Conservation (phyloP, 2,888 invertebrate species). For the Spatulosminthurus flaviceps region DNA sequence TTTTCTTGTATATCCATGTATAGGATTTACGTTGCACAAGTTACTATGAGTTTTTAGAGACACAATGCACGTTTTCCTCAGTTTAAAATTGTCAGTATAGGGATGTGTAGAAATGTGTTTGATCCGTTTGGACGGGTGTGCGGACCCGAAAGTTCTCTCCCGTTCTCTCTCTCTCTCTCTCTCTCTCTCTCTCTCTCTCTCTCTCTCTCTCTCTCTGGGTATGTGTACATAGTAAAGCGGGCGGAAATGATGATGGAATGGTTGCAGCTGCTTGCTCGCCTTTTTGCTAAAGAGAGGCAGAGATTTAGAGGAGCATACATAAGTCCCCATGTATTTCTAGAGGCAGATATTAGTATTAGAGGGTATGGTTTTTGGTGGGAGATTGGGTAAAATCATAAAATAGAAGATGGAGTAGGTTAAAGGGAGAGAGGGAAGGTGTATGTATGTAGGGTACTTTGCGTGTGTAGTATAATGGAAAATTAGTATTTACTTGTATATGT, state of each 20-base stretch:
- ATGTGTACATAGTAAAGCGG: slow-evolving; percentile 44
- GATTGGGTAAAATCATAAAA: slow-evolving; percentile 12
- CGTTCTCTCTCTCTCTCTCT: too few species aligned
- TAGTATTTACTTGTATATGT: neutral
- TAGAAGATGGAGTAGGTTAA: too few species aligned
- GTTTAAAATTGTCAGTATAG: neutral
- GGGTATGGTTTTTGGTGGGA: neutral
- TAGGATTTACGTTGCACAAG: too few species aligned
- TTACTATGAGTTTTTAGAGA: neutral
- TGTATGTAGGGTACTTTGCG: too few species aligned
- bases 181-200: too few species aligned
- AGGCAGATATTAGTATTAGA: neutral
- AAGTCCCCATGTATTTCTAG: too few species aligned
- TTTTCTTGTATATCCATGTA: slow-evolving; percentile 40
- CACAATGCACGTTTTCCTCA: neutral
- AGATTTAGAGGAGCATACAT: too few species aligned
- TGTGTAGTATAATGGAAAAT: too few species aligned
- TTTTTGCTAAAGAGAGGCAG: neutral
- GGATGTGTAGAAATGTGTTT: neutral
- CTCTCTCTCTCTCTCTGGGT: neutral
- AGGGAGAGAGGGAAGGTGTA: too few species aligned
- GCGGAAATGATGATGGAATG: slow-evolving; percentile 54
- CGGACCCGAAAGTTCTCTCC: too few species aligned
- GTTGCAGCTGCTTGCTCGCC: slow-evolving; percentile 48
- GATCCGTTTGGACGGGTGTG: slow-evolving; percentile 9